phyloP scores from a whole-genome alignment of 2,888 invertebrate genomes.

The Monochamus alternatus region DNA sequence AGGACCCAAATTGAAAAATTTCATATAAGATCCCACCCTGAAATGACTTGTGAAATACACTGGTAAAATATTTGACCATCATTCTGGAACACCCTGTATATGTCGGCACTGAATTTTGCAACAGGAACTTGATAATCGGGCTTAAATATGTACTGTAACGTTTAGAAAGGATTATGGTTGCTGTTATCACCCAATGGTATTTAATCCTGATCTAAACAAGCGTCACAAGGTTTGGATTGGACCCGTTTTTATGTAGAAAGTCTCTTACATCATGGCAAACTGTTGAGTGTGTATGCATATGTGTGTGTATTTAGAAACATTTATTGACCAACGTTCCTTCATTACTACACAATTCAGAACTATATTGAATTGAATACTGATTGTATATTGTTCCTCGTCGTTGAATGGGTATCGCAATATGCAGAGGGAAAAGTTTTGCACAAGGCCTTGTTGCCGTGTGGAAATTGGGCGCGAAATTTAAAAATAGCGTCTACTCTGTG shows the following conservation, averaged over 20 bases:
- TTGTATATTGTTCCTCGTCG: constrained; percentile 38
- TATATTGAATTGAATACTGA: constrained; percentile 39
- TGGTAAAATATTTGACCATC: too few species aligned
- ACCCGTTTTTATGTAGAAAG: constrained; percentile 31
- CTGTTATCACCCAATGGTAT: too few species aligned
- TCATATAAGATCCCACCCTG: too few species aligned
- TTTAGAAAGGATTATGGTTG: too few species aligned
- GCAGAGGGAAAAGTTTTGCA: constrained; percentile 23
- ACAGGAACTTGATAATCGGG: too few species aligned
- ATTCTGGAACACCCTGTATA: too few species aligned
- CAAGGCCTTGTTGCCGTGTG: constrained; percentile 23
- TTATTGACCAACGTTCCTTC: constrained; percentile 40
- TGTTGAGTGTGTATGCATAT: constrained; percentile 12
- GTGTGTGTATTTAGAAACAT: constrained; percentile 35
- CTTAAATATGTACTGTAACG: too few species aligned
- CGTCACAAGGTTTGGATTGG: background rate
- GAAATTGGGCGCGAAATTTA: background rate
- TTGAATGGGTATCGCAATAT: constrained; percentile 23
- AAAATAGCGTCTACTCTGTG: background rate
- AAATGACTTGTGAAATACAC: too few species aligned
- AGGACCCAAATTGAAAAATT: too few species aligned
- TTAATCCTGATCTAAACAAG: background rate
- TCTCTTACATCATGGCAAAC: constrained; percentile 22
- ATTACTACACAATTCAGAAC: constrained; percentile 35
- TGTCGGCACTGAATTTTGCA: too few species aligned